Conservation (phyloP, 2,888 invertebrate genomes). For the Platycheirus rosarum region DNA sequence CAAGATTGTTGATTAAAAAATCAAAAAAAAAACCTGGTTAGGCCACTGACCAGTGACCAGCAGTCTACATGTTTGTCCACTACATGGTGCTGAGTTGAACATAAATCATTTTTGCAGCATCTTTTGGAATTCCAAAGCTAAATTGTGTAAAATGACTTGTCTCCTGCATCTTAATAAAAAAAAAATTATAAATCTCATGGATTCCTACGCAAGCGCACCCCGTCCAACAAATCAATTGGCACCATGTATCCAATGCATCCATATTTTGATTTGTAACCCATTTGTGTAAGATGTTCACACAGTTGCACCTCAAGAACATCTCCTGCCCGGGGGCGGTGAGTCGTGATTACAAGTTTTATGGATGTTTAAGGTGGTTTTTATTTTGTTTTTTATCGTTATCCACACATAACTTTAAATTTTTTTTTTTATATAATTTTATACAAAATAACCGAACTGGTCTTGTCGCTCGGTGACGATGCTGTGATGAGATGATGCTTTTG, state of each 20-base stretch:
- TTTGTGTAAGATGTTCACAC: conserved; percentile 67
- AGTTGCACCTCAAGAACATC: conserved; percentile 65
- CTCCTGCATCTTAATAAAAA: background rate
- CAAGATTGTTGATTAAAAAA: conserved; percentile 61
- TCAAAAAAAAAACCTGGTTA: conserved; percentile 39
- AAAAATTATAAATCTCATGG: conserved; percentile 21
- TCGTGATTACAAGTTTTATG: conserved; percentile 59
- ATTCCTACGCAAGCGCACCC: conserved; percentile 4
- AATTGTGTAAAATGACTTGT: conserved; percentile 28
- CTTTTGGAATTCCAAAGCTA: conserved; percentile 37
- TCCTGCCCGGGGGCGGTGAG: conserved; percentile 37
- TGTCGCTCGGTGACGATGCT: conserved; percentile 60
- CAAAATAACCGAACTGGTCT: conserved; percentile 67
- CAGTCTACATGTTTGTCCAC: conserved; percentile 11
- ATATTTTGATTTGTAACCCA: conserved; percentile 67
- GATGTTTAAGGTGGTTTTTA: conserved; percentile 28
- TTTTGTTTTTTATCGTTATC: conserved; percentile 2
- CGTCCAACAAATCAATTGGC: conserved; percentile 63
- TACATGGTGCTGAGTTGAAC: conserved; percentile 48
- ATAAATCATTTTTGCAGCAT: conserved; percentile 57
- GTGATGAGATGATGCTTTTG: conserved; percentile 49
- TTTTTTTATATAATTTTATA: conserved; percentile 53
- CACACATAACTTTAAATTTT: conserved; percentile 5
- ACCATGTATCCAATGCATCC: conserved; percentile 55
- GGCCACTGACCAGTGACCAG: conserved; percentile 26